Percentiles rank a stretch among this genome's conserved stretches.
phyloP scores from a whole-genome alignment of 2,888 invertebrate genomes.

The Nebria salina region DNA sequence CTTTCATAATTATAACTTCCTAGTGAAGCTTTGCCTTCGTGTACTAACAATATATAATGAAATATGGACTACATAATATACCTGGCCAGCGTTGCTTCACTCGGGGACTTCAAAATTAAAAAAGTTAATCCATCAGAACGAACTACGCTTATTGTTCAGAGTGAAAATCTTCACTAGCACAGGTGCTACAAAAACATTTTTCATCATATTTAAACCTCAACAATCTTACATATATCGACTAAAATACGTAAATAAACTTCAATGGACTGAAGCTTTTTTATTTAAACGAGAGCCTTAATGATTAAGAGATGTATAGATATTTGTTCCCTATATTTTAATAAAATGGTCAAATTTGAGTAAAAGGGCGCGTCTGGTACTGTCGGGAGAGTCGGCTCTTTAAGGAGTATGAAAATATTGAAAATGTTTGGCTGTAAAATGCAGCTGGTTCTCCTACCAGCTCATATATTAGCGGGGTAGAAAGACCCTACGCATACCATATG shows the following conservation, averaged over 20 bases:
- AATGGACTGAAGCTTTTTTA: too few relatives aligned
- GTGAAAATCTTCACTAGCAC: neutral
- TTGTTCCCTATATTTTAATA: too few relatives aligned
- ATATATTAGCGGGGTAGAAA: neutral
- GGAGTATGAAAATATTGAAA: neutral
- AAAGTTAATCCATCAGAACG: conserved; percentile 44
- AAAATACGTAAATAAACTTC: too few relatives aligned
- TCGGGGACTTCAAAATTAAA: conserved; percentile 40
- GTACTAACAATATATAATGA: conserved; percentile 41
- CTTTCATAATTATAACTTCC: conserved; percentile 44
- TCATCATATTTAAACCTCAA: neutral
- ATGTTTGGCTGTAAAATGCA: neutral
- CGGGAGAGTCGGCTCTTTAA: neutral
- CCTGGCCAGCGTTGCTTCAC: neutral
- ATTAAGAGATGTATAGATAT: too few relatives aligned
- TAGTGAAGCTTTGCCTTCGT: conserved; percentile 18
- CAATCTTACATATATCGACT: neutral
- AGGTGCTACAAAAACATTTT: neutral
- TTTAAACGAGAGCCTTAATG: too few relatives aligned
- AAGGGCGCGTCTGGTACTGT: too few relatives aligned
- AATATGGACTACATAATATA: conserved; percentile 43
- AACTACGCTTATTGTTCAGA: conserved; percentile 14
- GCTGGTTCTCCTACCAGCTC: neutral
- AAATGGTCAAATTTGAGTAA: too few relatives aligned
- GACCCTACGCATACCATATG: neutral